A percentile compares a stretch with the other conserved stretches of the same genome.
phyloP scores from a whole-genome alignment of 2,113 vertebrate genomes.

The Mungos mungo region DNA sequence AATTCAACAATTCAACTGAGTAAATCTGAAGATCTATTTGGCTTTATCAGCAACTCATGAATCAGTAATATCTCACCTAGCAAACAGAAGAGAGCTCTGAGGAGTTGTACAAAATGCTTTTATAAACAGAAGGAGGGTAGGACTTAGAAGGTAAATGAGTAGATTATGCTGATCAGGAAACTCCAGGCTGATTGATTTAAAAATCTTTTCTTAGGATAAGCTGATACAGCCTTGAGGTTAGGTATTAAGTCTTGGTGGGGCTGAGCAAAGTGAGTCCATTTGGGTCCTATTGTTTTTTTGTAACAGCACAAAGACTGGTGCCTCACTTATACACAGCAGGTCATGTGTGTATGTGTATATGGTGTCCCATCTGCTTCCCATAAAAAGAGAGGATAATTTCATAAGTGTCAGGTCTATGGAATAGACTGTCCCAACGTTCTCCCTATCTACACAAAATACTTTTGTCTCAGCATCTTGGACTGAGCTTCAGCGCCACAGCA shows the following conservation, averaged over 20 bases:
- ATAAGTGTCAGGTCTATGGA: background rate
- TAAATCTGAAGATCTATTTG: background rate
- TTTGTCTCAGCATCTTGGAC: background rate
- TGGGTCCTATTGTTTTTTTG: background rate
- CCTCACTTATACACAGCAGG: background rate
- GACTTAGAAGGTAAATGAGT: background rate
- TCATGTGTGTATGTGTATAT: background rate
- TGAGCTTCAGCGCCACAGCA: background rate
- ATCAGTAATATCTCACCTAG: background rate
- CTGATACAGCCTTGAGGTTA: background rate
- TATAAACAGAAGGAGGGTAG: background rate
- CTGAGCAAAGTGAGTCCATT: background rate
- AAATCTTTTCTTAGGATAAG: background rate
- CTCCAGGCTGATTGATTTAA: background rate
- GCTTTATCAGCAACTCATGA: background rate
- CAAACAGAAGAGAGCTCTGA: background rate
- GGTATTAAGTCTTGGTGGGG: background rate
- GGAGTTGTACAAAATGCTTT: background rate
- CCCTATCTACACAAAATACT: background rate
- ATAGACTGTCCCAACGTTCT: background rate
- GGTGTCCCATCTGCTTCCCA: background rate
- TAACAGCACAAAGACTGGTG: background rate
- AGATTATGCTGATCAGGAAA: background rate
- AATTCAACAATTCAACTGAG: background rate
- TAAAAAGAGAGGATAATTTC: background rate